Conservation (phyloP, 2,888 invertebrate species). For the Spicauda simplicius region DNA sequence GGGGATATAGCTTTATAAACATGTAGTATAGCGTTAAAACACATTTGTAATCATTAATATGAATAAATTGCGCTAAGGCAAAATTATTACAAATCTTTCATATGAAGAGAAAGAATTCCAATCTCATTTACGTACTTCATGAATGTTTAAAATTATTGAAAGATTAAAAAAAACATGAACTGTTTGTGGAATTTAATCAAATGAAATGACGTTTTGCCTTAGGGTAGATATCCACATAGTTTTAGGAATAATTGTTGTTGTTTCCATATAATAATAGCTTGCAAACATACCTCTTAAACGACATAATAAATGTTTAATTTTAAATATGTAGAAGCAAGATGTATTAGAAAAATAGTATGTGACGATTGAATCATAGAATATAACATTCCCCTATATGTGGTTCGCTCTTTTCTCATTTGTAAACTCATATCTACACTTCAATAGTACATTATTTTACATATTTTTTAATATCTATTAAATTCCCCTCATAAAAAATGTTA, state of each 20-base stretch:
- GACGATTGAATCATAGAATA: not conserved
- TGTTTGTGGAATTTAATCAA: too few species aligned
- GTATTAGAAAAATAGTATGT: constrained; percentile 1
- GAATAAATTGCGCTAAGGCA: not conserved
- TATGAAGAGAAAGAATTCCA: too few species aligned
- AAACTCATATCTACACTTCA: not conserved
- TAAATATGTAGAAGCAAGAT: constrained; percentile 2
- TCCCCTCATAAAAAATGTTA: too few species aligned
- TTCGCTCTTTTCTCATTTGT: not conserved
- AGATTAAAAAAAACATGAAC: too few species aligned
- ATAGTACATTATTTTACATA: not conserved
- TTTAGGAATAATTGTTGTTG: constrained; percentile 12
- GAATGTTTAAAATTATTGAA: too few species aligned
- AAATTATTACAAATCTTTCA: not conserved
- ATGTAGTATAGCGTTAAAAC: constrained; percentile 63
- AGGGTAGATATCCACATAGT: constrained; percentile 7
- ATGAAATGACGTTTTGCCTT: not conserved
- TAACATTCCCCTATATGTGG: not conserved
- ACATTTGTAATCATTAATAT: not conserved
- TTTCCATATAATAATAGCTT: constrained; percentile 23
- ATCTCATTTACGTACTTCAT: too few species aligned
- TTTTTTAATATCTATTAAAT: not conserved
- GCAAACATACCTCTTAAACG: constrained; percentile 7
- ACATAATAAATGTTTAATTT: constrained; percentile 1
- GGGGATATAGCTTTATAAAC: constrained; percentile 89